Evolutionary conservation across 2,797 vertebrate species (phyloP).

Genomic region (Liparis tanakae): DNA sequence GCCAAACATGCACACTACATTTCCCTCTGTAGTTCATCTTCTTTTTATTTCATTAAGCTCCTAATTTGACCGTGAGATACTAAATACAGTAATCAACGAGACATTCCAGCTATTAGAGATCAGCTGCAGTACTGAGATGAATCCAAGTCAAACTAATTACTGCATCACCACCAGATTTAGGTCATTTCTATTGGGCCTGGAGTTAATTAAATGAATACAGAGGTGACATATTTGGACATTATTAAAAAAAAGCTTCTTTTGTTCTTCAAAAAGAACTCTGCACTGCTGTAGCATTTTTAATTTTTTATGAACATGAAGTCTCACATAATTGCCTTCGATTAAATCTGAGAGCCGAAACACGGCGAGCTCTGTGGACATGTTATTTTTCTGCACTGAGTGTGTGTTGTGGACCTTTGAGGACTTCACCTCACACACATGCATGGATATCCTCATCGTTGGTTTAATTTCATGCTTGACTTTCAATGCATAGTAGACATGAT

Average conservation of each 20-base stretch:
- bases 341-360: not conserved
- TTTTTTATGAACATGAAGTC: not conserved
- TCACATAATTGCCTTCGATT: not conserved
- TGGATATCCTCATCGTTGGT: slow-evolving; percentile 19
- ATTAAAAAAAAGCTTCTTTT: not conserved
- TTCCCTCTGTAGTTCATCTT: not conserved
- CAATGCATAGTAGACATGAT: not conserved
- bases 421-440: not conserved
- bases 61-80: not conserved
- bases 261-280: not conserved
- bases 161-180: not conserved
- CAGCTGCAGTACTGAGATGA: not conserved
- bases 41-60: not conserved
- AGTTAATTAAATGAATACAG: not conserved
- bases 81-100: not conserved
- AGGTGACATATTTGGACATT: not conserved
- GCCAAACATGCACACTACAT: slow-evolving; percentile 39
- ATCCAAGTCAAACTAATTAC: not conserved
- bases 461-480: not conserved
- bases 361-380: slow-evolving; percentile 4
- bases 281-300: not conserved
- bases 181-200: not conserved
- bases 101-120: not conserved
- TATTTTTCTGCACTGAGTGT: not conserved
- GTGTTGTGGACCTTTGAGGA: not conserved